Evolutionary conservation across 2,797 vertebrate species (phyloP).

Genomic region (Macrochelys suwanniensis): DNA sequence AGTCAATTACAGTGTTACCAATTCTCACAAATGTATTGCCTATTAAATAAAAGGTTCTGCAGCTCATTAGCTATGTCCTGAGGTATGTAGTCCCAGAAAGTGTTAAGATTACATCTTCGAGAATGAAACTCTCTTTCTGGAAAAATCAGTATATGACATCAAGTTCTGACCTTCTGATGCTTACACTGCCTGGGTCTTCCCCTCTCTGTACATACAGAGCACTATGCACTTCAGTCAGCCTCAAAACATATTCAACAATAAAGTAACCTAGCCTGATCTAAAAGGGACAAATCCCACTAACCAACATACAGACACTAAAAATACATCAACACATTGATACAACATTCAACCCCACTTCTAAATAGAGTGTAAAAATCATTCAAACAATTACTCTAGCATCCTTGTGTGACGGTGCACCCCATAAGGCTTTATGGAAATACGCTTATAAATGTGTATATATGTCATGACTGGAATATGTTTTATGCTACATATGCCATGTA

Average conservation of each 20-base stretch:
- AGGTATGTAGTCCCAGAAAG: background rate
- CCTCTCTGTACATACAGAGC: background rate
- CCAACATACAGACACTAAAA: fast-evolving
- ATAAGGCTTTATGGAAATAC: too few relatives aligned
- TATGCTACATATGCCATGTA: too few relatives aligned
- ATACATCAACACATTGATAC: fast-evolving
- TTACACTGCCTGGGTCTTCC: background rate
- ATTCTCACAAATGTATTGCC: background rate
- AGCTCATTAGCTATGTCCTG: background rate
- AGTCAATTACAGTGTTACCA: background rate
- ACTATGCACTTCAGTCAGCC: background rate
- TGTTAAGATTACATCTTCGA: background rate
- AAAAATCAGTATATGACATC: background rate
- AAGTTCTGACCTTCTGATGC: background rate
- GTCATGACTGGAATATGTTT: too few relatives aligned
- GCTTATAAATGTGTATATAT: too few relatives aligned
- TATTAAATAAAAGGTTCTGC: background rate
- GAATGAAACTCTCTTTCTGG: background rate
- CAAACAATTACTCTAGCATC: background rate
- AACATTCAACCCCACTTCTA: background rate
- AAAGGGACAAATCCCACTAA: background rate
- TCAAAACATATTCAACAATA: background rate
- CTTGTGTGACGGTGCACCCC: too few relatives aligned
- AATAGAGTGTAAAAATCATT: background rate
- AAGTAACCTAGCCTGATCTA: background rate